Conservation (phyloP, 2,113 vertebrate species). For the Mesocricetus auratus region DNA sequence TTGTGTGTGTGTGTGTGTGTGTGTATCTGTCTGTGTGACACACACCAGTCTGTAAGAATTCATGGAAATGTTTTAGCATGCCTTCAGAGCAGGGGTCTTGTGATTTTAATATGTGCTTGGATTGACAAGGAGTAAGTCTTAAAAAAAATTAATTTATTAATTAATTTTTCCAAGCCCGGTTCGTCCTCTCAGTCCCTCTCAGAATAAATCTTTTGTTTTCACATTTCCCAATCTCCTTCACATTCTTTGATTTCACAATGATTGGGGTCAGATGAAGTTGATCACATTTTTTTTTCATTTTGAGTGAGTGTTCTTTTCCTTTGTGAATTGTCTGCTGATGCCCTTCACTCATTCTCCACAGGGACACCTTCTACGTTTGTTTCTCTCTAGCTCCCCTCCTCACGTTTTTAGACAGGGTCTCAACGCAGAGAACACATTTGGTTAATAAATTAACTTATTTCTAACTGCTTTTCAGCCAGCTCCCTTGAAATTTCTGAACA, state of each 20-base stretch:
- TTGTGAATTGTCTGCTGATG: background rate
- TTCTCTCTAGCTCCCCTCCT: background rate
- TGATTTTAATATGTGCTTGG: background rate
- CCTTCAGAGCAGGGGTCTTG: background rate
- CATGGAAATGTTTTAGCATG: slow-evolving; percentile 6
- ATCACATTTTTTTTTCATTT: background rate
- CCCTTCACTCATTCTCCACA: background rate
- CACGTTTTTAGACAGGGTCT: background rate
- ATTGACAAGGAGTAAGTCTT: background rate
- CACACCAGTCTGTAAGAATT: background rate
- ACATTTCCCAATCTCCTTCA: slow-evolving; percentile 4
- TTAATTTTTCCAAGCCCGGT: background rate
- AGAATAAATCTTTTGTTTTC: slow-evolving; percentile 12
- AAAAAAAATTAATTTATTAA: background rate
- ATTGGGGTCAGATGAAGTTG: background rate
- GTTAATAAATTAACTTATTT: background rate
- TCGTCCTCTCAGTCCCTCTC: background rate
- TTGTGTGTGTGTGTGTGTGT: background rate
- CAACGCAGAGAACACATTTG: background rate
- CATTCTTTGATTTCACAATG: slow-evolving; percentile 46
- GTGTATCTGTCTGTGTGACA: background rate
- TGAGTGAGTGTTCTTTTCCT: background rate
- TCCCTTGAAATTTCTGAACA: background rate
- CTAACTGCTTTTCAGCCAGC: background rate
- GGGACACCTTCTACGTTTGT: background rate